Base-by-base conservation (phyloP, 1,140 invertebrate species). In the Lineus longissimus region DNA sequence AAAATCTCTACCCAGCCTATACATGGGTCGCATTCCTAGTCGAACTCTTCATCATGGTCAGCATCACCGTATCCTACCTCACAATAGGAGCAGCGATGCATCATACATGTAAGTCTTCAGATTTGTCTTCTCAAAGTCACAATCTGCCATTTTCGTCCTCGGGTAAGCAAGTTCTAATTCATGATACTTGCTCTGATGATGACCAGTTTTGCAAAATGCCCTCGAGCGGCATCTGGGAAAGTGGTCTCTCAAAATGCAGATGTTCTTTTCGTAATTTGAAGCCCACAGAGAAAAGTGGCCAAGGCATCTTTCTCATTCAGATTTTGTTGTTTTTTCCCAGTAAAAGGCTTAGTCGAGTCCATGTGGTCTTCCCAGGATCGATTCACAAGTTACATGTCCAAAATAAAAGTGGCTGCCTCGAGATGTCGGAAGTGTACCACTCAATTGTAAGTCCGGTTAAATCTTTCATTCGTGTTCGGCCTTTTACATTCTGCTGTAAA, bases 11-110 rank as follows among this genome's bases (percentile, higher is more conserved):
- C 63, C 76, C 77, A 27, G 27, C 51, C 9, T 77, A 73, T 54
- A 62, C 63, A 13, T 80, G 76, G 74, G 74, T 80, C 15, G 76
- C 78, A 1, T 58, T 76, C 7, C 58, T 78, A 22, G 71, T 80
- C 7, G 72, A 80, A 56, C 41, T 77, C 9, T 80, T 80, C 63
- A 80, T 80, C 7, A 63, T 78, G 54, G 69, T 78, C 64, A 77
- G 75, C 63, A 80, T 78, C 17, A 76, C 75, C 6, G 78, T 80
- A 0, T 80, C 78, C 1, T 80, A 70, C 58, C 72, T 80, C 15
- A 76, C 75, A 2, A 75, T 75, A 13, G 78, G 78, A 31, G 73
- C 73, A 17, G 75, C 76, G 0, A 59, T 78, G 33, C 73, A 78
- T 60, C 78, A 80, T 62, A 80, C 76, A 62, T 55, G 78, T 80